These are phyloP conservation scores for Fregata magnificens DNA, from an alignment of 2,113 vertebrate genomes.

Conservation along the genomic window DNA sequence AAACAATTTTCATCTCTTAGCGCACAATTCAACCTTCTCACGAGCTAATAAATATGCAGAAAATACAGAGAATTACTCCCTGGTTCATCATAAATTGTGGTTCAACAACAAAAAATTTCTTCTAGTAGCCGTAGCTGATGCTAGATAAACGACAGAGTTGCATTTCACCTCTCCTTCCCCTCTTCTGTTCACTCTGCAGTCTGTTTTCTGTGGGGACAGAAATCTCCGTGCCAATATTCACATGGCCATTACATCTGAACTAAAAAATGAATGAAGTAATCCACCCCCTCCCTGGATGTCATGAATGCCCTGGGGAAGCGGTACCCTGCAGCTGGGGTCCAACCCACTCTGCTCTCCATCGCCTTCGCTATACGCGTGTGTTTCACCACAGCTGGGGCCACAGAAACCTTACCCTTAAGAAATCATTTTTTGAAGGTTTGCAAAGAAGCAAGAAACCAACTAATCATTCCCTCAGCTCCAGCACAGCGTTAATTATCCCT, in stretches of 20 bases:
- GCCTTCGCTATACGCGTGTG: background rate
- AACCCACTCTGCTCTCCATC: background rate
- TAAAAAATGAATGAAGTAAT: conserved; percentile 55
- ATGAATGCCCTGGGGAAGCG: background rate
- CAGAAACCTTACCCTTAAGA: background rate
- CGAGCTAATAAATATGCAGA: background rate
- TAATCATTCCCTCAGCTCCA: background rate
- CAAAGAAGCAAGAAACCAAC: background rate
- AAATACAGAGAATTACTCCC: background rate
- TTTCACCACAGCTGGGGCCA: background rate
- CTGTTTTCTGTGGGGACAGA: background rate
- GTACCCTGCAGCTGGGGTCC: conserved; percentile 4
- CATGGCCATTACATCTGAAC: background rate
- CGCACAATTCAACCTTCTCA: background rate
- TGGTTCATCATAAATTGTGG: background rate
- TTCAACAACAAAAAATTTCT: background rate
- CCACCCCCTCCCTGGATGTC: background rate
- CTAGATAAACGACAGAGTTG: background rate
- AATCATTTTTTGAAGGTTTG: background rate
- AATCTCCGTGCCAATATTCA: background rate
- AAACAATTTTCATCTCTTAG: background rate
- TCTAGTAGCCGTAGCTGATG: background rate
- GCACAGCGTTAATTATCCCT: background rate
- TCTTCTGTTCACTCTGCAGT: background rate
- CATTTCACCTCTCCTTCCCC: background rate